These are phyloP conservation scores for Notamacropus eugenii DNA, from an alignment of 2,797 vertebrate genomes.

Conservation along the genomic window DNA sequence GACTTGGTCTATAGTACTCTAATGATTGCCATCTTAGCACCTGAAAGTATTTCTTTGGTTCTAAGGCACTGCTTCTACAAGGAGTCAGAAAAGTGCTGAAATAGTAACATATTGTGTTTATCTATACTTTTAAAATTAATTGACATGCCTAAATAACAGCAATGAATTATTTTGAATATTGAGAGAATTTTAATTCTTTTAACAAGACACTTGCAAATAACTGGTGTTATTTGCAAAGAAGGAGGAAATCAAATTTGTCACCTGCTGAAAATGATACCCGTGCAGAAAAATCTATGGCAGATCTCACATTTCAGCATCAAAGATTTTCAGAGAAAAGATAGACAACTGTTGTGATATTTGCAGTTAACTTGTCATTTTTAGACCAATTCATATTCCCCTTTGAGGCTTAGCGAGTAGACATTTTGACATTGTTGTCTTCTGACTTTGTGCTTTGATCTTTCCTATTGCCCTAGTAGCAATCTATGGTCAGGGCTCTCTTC, in stretches of 20 bases:
- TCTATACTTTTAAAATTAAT: constrained; percentile 5
- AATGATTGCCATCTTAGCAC: neutral
- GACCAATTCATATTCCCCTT: neutral
- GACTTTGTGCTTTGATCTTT: neutral
- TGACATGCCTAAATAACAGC: neutral
- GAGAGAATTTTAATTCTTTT: constrained; percentile 6
- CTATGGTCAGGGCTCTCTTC: neutral
- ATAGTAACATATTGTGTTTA: neutral
- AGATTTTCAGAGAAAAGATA: neutral
- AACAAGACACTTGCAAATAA: neutral
- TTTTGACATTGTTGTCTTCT: neutral
- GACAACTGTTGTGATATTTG: constrained; percentile 28
- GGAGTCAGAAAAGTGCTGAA: neutral
- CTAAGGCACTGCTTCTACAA: neutral
- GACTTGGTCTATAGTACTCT: neutral
- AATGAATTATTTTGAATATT: neutral
- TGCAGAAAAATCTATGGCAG: constrained; percentile 17
- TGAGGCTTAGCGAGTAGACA: neutral
- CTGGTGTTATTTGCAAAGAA: neutral
- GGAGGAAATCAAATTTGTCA: constrained; percentile 40
- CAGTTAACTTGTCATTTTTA: neutral
- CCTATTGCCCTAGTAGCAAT: neutral
- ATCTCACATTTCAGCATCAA: constrained; percentile 8
- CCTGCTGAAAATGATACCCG: constrained; percentile 29
- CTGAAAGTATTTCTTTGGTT: neutral